Conservation (phyloP, 1,140 invertebrate species). For the Microplitis mediator region DNA sequence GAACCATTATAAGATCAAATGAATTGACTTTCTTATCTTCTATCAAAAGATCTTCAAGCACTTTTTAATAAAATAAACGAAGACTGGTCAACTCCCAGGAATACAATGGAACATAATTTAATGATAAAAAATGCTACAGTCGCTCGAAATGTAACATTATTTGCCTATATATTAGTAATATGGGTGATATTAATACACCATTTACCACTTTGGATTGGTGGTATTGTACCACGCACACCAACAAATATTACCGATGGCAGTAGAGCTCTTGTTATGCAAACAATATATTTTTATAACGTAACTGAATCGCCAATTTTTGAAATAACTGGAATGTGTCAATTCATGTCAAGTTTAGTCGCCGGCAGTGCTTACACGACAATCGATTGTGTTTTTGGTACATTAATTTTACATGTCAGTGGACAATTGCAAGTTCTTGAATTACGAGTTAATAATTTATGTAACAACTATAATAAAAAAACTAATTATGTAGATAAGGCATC, state of each 20-base stretch:
- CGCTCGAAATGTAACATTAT: neutral
- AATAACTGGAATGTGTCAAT: neutral
- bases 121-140: constrained; percentile 4
- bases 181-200: neutral
- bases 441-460: neutral
- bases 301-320: neutral
- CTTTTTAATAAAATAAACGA: neutral
- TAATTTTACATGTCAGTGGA: neutral
- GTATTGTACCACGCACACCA: neutral
- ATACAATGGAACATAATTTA: neutral
- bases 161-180: neutral
- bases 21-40: neutral
- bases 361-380: neutral
- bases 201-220: neutral
- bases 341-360: neutral
- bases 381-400: neutral
- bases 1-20: neutral
- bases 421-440: neutral
- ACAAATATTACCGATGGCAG: neutral
- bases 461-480: neutral
- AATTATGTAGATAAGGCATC: neutral
- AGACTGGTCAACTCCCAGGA: neutral
- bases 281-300: neutral
- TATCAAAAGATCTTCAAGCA: neutral
- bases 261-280: neutral